Conservation (phyloP, 2,797 vertebrate species). For the Heliangelus exortis region DNA sequence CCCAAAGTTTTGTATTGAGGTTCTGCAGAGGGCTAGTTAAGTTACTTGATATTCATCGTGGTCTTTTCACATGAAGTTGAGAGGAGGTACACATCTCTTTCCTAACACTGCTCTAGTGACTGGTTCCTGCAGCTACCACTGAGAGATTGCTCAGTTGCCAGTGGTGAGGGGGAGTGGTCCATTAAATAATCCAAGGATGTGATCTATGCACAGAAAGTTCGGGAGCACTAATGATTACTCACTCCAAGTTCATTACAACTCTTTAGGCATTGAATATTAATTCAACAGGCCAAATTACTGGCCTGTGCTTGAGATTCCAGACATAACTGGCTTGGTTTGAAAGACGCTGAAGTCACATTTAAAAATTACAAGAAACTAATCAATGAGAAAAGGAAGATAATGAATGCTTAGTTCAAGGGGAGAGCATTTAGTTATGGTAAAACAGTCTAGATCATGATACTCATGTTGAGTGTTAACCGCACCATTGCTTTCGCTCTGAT, state of each 20-base stretch:
- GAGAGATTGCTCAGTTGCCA: neutral
- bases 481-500: neutral
- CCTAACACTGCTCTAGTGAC: neutral
- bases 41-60: neutral
- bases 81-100: neutral
- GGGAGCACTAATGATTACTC: neutral
- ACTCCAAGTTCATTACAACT: neutral
- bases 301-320: neutral
- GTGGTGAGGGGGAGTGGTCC: neutral
- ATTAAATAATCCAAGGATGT: neutral
- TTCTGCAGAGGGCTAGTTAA: neutral
- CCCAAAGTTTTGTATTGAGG: neutral
- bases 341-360: neutral
- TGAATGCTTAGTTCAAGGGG: neutral
- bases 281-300: neutral
- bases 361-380: neutral
- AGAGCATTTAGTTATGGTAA: neutral
- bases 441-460: neutral
- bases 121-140: neutral
- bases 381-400: neutral
- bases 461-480: neutral
- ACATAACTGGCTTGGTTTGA: neutral
- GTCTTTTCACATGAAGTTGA: neutral
- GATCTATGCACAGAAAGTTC: neutral
- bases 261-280: neutral